Evolutionary conservation across 2,113 vertebrate species (phyloP).

Genomic region (Hyperopisus bebe): DNA sequence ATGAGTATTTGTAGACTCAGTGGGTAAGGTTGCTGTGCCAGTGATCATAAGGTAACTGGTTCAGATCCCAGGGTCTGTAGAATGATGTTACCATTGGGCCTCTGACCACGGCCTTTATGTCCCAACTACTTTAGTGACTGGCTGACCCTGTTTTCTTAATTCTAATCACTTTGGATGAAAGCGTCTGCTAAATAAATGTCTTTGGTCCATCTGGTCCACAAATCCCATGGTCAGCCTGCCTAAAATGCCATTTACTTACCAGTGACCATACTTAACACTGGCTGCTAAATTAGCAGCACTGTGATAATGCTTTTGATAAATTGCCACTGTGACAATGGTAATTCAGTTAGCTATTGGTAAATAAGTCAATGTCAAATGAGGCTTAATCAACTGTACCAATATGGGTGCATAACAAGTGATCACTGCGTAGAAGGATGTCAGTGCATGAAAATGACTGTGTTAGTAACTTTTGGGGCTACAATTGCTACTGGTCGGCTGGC

Average conservation of each 20-base stretch:
- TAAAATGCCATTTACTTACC: background rate
- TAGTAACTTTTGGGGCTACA: background rate
- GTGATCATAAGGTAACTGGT: background rate
- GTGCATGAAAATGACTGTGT: background rate
- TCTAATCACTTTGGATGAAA: background rate
- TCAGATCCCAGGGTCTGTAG: background rate
- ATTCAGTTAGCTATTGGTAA: background rate
- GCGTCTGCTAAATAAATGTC: background rate
- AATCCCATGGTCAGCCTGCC: background rate
- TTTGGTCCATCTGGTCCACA: background rate
- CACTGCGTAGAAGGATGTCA: background rate
- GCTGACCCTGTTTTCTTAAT: background rate
- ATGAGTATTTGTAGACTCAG: background rate
- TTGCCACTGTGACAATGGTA: background rate
- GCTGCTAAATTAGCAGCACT: background rate
- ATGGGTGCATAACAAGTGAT: background rate
- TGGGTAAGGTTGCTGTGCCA: background rate
- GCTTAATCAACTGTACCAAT: background rate
- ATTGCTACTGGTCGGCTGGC: background rate
- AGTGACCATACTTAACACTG: background rate
- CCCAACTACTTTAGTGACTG: background rate
- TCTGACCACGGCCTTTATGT: background rate
- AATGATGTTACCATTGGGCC: background rate
- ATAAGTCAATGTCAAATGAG: background rate
- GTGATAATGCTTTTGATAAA: background rate